Conservation (phyloP, 2,888 invertebrate genomes). For the Allolobophora icterica region DNA sequence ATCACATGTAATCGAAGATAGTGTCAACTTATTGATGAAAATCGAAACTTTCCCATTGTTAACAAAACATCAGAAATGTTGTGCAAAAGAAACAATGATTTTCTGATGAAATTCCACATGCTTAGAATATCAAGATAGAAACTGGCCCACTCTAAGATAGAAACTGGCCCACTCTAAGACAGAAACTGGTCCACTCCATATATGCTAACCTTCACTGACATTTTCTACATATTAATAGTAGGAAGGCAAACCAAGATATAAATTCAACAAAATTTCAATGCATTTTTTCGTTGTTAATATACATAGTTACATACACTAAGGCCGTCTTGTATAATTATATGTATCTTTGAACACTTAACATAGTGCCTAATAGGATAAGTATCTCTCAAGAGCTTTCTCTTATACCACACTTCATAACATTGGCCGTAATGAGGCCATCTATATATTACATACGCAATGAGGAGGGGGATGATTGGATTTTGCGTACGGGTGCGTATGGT, state of each 20-base stretch:
- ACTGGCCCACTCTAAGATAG: background rate
- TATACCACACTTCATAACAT: background rate
- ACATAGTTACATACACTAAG: too few relatives aligned
- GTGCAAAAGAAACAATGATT: background rate
- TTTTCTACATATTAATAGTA: background rate
- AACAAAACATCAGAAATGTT: background rate
- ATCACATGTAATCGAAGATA: background rate
- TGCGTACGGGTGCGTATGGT: too few relatives aligned
- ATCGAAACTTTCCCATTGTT: background rate
- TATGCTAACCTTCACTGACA: background rate
- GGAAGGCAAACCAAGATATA: background rate
- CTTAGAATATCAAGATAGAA: slow-evolving; percentile 10
- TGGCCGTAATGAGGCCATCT: too few relatives aligned
- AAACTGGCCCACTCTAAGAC: background rate
- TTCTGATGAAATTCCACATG: slow-evolving; percentile 1
- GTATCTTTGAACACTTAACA: background rate
- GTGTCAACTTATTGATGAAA: background rate
- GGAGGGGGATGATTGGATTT: too few relatives aligned
- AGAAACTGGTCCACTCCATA: background rate
- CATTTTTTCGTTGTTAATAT: too few relatives aligned
- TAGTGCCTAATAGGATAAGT: background rate
- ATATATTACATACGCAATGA: too few relatives aligned
- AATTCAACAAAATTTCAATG: background rate
- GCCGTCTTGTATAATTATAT: too few relatives aligned
- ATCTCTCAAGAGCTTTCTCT: background rate